A percentile compares a stretch with the other conserved stretches of the same genome.
Conservation (phyloP, 2,113 vertebrate species). For the Forbesichthys agassizii region DNA sequence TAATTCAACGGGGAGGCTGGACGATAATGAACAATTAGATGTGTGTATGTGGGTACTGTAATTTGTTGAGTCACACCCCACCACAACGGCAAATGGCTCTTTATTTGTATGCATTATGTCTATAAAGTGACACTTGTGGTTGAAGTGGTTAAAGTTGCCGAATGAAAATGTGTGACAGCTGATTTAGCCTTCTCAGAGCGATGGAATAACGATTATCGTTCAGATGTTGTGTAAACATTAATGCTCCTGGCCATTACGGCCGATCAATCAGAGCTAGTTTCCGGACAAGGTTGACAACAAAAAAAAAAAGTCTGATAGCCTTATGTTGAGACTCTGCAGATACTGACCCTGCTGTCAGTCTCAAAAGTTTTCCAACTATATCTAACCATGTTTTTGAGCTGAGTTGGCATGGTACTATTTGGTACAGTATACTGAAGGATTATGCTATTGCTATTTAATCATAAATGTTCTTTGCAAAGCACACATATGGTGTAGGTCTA, state of each 20-base stretch:
- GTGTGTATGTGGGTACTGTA: slow-evolving; percentile 22
- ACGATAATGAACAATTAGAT: slow-evolving; percentile 71
- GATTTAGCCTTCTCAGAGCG: slow-evolving; percentile 44
- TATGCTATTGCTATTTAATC: too few relatives aligned
- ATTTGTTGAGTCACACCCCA: slow-evolving; percentile 54
- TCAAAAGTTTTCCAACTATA: too few relatives aligned
- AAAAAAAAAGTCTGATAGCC: not conserved
- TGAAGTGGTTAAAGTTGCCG: slow-evolving; percentile 59
- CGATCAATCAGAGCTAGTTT: slow-evolving; percentile 39
- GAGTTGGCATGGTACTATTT: not conserved
- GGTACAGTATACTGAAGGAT: too few relatives aligned
- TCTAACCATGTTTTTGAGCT: too few relatives aligned
- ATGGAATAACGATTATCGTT: slow-evolving; percentile 51
- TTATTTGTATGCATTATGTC: slow-evolving; percentile 67
- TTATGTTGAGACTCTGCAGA: not conserved
- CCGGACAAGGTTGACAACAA: slow-evolving; percentile 2
- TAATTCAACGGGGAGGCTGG: slow-evolving; percentile 59
- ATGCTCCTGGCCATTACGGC: slow-evolving; percentile 32
- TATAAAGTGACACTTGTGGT: slow-evolving; percentile 63
- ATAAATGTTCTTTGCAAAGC: too few relatives aligned
- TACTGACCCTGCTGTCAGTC: too few relatives aligned
- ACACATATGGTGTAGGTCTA: too few relatives aligned
- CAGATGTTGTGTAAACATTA: slow-evolving; percentile 57
- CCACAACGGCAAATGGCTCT: slow-evolving; percentile 55
- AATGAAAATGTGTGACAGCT: slow-evolving; percentile 43